A percentile compares a stretch with the other conserved stretches of the same genome.
phyloP scores from a whole-genome alignment of 1,140 invertebrate species.

The Drosophila kurseongensis region DNA sequence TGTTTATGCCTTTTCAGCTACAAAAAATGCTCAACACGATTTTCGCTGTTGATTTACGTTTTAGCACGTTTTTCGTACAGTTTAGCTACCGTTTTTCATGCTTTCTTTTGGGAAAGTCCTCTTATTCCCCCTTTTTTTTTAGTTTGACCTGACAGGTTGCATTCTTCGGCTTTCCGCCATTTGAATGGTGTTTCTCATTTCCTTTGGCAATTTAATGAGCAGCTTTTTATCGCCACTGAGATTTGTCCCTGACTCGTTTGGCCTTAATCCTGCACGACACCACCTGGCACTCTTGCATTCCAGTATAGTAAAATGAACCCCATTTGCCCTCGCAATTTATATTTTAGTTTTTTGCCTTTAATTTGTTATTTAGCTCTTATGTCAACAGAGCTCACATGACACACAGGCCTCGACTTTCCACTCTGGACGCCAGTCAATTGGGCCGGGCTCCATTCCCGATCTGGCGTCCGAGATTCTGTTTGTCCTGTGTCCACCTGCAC shows the following conservation, averaged over 20 bases:
- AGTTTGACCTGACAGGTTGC: conserved; percentile 59
- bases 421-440: conserved; percentile 28
- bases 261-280: conserved; percentile 20
- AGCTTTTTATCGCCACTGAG: conserved; percentile 46
- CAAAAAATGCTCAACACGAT: conserved; percentile 78
- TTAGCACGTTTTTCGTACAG: conserved; percentile 79
- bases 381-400: conserved; percentile 27
- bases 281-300: conserved; percentile 7
- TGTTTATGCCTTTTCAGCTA: conserved; percentile 51
- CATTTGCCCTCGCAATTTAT: conserved; percentile 29
- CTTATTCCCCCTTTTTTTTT: conserved; percentile 21
- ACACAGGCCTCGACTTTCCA: conserved; percentile 1
- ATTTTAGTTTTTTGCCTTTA: conserved; percentile 26
- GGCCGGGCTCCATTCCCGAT: conserved; percentile 29
- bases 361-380: conserved; percentile 17
- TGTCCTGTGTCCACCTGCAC: conserved; percentile 39
- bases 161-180: conserved; percentile 53
- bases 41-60: conserved; percentile 82
- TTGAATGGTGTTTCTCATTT: conserved; percentile 52
- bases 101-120: conserved; percentile 8
- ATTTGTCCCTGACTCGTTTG: conserved; percentile 50
- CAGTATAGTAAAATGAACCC: conserved; percentile 17
- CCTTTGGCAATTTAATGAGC: conserved; percentile 72
- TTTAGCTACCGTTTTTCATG: conserved; percentile 33
- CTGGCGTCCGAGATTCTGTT: conserved; percentile 45